phyloP scores from a whole-genome alignment of 2,888 invertebrate genomes.

The Scaptomyza cyrtandrae region DNA sequence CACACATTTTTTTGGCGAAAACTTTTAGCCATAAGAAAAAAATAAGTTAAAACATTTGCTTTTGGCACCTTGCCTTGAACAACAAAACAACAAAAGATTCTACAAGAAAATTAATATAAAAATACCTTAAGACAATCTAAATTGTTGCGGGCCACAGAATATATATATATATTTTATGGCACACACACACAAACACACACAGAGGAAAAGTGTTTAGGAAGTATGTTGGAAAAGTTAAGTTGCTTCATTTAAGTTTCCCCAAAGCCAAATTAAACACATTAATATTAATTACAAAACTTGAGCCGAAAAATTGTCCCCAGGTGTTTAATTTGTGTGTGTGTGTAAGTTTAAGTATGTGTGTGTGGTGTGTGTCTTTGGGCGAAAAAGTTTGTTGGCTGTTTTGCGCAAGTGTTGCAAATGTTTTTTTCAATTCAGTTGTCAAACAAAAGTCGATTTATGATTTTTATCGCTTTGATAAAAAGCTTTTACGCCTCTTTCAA shows the following conservation, averaged over 20 bases:
- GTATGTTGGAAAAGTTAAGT: not conserved
- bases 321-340: constrained; percentile 32
- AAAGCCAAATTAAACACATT: constrained; percentile 64
- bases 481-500: too few relatives aligned
- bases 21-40: not conserved
- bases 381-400: constrained; percentile 30
- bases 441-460: constrained; percentile 46
- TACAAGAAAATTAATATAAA: not conserved
- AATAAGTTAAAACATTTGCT: not conserved
- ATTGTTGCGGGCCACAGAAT: not conserved
- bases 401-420: constrained; percentile 43
- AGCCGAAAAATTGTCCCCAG: constrained; percentile 59
- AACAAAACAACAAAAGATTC: not conserved
- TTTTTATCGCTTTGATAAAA: not conserved
- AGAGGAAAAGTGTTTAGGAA: constrained; percentile 4
- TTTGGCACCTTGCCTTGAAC: not conserved
- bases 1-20: not conserved
- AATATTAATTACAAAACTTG: constrained; percentile 75
- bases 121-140: not conserved
- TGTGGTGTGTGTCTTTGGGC: not conserved
- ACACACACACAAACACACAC: not conserved
- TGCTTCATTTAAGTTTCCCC: constrained; percentile 8
- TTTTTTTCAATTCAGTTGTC: constrained; percentile 37
- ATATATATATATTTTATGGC: not conserved
- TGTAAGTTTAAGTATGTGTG: not conserved